A percentile compares a stretch with the other conserved stretches of the same genome.
Conservation (phyloP, 2,113 vertebrate genomes). For the Felis chaus region DNA sequence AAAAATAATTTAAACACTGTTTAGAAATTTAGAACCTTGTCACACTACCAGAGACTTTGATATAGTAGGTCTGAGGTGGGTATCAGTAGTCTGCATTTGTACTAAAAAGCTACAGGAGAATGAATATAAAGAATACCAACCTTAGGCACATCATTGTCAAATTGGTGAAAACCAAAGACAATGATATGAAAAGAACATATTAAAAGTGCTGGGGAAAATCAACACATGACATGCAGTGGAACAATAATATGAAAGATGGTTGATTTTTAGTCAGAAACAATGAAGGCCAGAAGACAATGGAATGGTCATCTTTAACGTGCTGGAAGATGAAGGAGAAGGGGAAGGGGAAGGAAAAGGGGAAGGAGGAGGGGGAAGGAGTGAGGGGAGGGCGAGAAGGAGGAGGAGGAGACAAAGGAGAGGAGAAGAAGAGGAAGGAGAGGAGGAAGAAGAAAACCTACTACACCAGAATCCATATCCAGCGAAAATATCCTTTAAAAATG, state of each 20-base stretch:
- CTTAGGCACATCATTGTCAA: not conserved
- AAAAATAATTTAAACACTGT: slow-evolving; percentile 8
- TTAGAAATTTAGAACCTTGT: not conserved
- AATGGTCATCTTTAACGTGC: not conserved
- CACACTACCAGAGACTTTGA: not conserved
- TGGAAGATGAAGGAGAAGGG: not conserved
- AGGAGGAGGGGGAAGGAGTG: no score
- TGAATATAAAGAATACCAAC: not conserved
- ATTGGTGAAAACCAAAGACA: not conserved
- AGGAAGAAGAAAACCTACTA: not conserved
- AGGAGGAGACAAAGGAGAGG: no score
- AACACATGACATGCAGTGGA: not conserved
- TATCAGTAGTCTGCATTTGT: not conserved
- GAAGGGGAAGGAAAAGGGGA: no score
- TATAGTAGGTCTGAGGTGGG: not conserved
- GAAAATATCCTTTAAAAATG: not conserved
- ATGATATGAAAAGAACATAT: not conserved
- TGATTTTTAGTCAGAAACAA: slow-evolving; percentile 52
- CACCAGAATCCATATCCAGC: not conserved
- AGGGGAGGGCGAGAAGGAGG: no score
- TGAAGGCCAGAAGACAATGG: slow-evolving; percentile 39
- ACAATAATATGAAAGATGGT: not conserved
- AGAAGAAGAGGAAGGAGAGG: not conserved
- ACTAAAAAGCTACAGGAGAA: not conserved
- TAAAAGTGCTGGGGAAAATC: not conserved